Base-by-base conservation (phyloP, 2,113 vertebrate species). In the Nyctibius bracteatus region DNA sequence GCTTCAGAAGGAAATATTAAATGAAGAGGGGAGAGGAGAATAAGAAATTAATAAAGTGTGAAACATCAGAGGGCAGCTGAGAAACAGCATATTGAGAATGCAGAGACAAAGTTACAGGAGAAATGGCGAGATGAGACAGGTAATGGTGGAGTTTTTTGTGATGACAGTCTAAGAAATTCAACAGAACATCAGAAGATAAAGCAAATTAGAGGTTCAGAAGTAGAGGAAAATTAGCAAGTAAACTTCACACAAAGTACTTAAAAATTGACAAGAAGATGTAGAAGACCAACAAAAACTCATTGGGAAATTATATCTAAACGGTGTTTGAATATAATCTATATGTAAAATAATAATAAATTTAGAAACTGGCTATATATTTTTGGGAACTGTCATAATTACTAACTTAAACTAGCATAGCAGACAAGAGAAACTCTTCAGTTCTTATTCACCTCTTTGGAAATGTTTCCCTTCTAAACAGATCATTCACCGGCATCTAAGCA, bases 401-500 rank as follows among this genome's bases (percentile, higher is more conserved):
- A 47, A 63, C 20, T 83, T n/a, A 44, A 63, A 59, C 21, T 35
- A 92, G 41, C 21, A 30, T 4, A 81, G 30, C 55, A 85, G 81
- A 79, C 5, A 61, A 59, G 28, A 94, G 62, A 62, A 89, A 59
- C 21, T 91, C 54, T 90, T 84, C 49, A 35, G 2, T 73, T 90
- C 83, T 80, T 86, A 30, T 86, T 86, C 85, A 73, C 47, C 19
- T 51, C 61, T 90, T 91, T 1, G 9, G 75, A 90, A 71, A 91
- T 72, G n/a, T 90, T 95, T 90, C 35, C 70, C 35, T 70, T 94
- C 92, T 96, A 70, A 97, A 80, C 46, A 61, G 58, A 90, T 95
- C 39, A 33, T 94, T 84, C 91, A 31, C 49, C 86, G 65, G 47
- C 62, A 47, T 94, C 80, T 82, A 94, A 94, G 84, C 82, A 97